Percentiles rank a stretch among this genome's conserved stretches.
These are phyloP conservation scores for Mylabris phalerata DNA, from an alignment of 1,140 invertebrate genomes.

Conservation along the genomic window DNA sequence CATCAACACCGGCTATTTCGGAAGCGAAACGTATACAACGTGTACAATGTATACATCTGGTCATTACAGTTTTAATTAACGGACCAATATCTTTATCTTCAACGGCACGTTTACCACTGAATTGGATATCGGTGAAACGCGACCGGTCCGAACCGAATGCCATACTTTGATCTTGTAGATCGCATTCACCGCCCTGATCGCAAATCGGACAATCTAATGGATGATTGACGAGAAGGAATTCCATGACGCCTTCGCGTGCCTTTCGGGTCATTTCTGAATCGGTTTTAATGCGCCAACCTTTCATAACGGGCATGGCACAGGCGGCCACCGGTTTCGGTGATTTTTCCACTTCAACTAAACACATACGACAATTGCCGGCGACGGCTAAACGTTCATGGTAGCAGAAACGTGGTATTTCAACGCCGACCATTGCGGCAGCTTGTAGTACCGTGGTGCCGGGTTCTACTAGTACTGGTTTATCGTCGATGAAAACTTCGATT, in stretches of 20 bases:
- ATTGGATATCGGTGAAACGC: slow-evolving; percentile 89
- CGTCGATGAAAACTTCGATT: slow-evolving; percentile 97
- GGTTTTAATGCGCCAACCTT: slow-evolving; percentile 95
- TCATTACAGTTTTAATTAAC: slow-evolving; percentile 99
- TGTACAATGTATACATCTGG: slow-evolving; percentile 98
- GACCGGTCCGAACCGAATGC: slow-evolving; percentile 96
- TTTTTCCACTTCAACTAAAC: slow-evolving; percentile 98
- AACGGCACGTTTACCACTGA: slow-evolving; percentile 92
- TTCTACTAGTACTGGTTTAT: slow-evolving; percentile 86
- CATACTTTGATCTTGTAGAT: slow-evolving; percentile 98
- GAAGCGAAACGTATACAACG: slow-evolving; percentile 95
- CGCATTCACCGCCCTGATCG: slow-evolving; percentile 99
- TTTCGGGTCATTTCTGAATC: slow-evolving; percentile 92
- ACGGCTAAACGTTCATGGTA: slow-evolving; percentile 98
- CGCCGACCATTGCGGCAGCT: slow-evolving; percentile 92
- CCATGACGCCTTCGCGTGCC: slow-evolving; percentile 98
- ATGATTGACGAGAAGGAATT: slow-evolving; percentile 97
- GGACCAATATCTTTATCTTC: slow-evolving; percentile 99
- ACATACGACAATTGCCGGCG: slow-evolving; percentile 99
- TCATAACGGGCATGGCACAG: slow-evolving; percentile 99
- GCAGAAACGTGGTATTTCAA: slow-evolving; percentile 98
- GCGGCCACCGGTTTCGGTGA: slow-evolving; percentile 92
- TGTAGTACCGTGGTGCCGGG: slow-evolving; percentile 97
- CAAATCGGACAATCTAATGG: slow-evolving; percentile 99
- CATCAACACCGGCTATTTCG: slow-evolving; percentile 95